Conservation (phyloP, 2,113 vertebrate species). For the Paratilapia polleni region DNA sequence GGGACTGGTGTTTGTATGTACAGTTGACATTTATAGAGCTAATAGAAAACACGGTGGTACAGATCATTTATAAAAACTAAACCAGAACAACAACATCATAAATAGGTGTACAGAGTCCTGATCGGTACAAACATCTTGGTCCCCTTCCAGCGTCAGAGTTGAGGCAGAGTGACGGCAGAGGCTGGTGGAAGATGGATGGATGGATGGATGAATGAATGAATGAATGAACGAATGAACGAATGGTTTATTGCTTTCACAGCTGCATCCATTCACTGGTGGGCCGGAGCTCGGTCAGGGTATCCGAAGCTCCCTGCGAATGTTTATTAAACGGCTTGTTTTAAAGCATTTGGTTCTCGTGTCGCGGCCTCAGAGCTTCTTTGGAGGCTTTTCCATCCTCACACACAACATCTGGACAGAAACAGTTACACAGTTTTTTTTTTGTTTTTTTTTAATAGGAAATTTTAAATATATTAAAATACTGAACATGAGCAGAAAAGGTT, state of each 20-base stretch:
- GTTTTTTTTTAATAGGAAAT: too few relatives aligned
- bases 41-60: slow-evolving; percentile 79
- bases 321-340: not conserved
- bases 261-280: not conserved
- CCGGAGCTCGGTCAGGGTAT: not conserved
- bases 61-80: slow-evolving; percentile 70
- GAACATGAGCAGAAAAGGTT: not conserved
- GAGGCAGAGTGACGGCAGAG: slow-evolving; percentile 3
- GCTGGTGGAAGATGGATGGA: not conserved
- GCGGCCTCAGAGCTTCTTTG: not conserved
- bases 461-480: not conserved
- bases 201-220: not conserved
- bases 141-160: slow-evolving; percentile 50
- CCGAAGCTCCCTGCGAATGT: not conserved
- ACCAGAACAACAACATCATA: slow-evolving; percentile 68
- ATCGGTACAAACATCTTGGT: slow-evolving; percentile 77
- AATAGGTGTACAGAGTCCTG: slow-evolving; percentile 73
- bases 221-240: not conserved
- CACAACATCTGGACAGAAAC: too few relatives aligned
- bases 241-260: not conserved
- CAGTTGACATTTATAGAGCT: slow-evolving; percentile 77
- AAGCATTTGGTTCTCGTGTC: not conserved
- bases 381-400: not conserved
- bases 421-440: too few relatives aligned
- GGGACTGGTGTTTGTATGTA: slow-evolving; percentile 43